These are phyloP conservation scores for Centruroides sculpturatus DNA, from an alignment of 1,140 invertebrate genomes.

Conservation along the genomic window DNA sequence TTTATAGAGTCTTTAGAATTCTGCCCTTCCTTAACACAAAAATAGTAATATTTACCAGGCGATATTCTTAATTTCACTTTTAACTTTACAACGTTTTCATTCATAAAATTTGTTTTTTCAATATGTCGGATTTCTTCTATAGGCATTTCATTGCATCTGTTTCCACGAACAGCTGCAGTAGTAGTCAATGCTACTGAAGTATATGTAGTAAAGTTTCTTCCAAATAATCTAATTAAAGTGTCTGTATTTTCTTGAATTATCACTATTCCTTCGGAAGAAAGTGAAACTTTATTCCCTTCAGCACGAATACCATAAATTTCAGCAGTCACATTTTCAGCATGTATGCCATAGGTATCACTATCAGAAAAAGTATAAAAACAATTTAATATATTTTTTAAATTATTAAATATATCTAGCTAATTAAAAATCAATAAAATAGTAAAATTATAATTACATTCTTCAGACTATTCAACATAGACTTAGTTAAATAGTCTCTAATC, in stretches of 20 bases:
- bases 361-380: too few relatives aligned
- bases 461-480: too few relatives aligned
- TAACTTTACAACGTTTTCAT: constrained; percentile 8
- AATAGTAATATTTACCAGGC: constrained; percentile 4
- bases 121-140: constrained; percentile 26
- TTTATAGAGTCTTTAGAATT: not conserved
- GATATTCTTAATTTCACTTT: constrained; percentile 16
- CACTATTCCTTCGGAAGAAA: constrained; percentile 9
- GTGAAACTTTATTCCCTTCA: constrained; percentile 9
- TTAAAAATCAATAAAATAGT: too few relatives aligned
- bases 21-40: constrained; percentile 16
- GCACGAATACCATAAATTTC: constrained; percentile 8
- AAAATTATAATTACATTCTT: too few relatives aligned
- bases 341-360: too few relatives aligned
- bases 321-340: not conserved
- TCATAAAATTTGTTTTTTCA: not conserved
- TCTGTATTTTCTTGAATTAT: constrained; percentile 12
- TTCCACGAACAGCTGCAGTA: constrained; percentile 31
- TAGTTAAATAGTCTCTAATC: too few relatives aligned
- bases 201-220: constrained; percentile 43
- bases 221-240: constrained; percentile 55
- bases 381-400: too few relatives aligned
- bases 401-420: too few relatives aligned
- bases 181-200: constrained; percentile 57
- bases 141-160: constrained; percentile 31